Evolutionary conservation across 1,140 invertebrate genomes (phyloP).

Genomic region (Drosophila leontia): DNA sequence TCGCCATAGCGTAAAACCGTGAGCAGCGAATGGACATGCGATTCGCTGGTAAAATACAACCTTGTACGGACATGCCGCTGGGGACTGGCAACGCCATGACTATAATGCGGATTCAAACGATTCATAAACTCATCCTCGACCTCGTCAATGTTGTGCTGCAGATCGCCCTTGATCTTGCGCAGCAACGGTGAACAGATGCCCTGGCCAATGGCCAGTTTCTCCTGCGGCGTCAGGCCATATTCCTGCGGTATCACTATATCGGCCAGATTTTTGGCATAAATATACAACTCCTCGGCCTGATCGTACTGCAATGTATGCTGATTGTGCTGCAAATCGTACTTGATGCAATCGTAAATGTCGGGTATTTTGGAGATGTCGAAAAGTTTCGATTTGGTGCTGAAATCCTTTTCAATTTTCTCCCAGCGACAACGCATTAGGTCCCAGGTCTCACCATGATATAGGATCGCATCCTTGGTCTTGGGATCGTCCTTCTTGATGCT

Average conservation of each 20-base stretch:
- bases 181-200: slow-evolving; percentile 98
- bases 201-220: slow-evolving; percentile 98
- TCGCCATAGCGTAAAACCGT: slow-evolving; percentile 98
- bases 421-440: slow-evolving; percentile 98
- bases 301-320: slow-evolving; percentile 97
- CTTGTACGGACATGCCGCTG: slow-evolving; percentile 98
- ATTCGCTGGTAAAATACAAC: slow-evolving; percentile 99
- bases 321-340: slow-evolving; percentile 99
- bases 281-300: slow-evolving; percentile 97
- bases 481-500: slow-evolving; percentile 93
- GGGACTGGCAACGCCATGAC: slow-evolving; percentile 98
- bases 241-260: slow-evolving; percentile 99
- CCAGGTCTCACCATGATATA: slow-evolving; percentile 99
- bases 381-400: slow-evolving; percentile 93
- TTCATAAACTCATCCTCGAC: slow-evolving; percentile 96
- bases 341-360: slow-evolving; percentile 99
- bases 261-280: slow-evolving; percentile 97
- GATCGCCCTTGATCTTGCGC: slow-evolving; percentile 97
- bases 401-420: slow-evolving; percentile 99
- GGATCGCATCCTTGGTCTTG: slow-evolving; percentile 94
- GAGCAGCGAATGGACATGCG: slow-evolving; percentile 98
- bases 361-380: slow-evolving; percentile 99
- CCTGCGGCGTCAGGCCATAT: slow-evolving; percentile 97
- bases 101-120: slow-evolving; percentile 97
- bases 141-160: slow-evolving; percentile 96